phyloP scores from a whole-genome alignment of 2,888 invertebrate genomes.

The Dendrolimus houi region DNA sequence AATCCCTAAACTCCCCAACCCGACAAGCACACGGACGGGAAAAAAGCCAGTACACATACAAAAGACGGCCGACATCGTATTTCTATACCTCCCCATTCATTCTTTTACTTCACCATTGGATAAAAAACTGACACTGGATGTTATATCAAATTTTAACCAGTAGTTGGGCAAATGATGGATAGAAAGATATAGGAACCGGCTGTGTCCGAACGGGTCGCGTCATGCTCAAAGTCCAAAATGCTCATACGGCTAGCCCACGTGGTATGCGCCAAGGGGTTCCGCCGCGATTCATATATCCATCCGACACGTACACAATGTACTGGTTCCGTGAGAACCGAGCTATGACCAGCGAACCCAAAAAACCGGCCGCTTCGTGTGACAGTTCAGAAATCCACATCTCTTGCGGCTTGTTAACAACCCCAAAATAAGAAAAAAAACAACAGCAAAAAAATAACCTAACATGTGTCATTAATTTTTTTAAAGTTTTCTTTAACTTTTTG shows the following conservation, averaged over 20 bases:
- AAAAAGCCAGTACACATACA: slow-evolving; percentile 17
- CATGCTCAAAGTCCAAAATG: slow-evolving; percentile 18
- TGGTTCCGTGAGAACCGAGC: slow-evolving; percentile 15
- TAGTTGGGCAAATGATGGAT: no score
- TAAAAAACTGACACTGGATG: no score
- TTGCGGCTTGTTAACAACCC: not conserved
- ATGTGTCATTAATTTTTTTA: no score
- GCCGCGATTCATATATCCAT: slow-evolving; percentile 19
- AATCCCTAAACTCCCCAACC: slow-evolving; percentile 21
- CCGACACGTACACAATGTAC: slow-evolving; percentile 12
- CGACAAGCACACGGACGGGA: slow-evolving; percentile 14
- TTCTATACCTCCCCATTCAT: no score
- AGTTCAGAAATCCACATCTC: not conserved
- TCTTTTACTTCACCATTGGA: no score
- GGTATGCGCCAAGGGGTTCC: slow-evolving; percentile 38
- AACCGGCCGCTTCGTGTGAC: slow-evolving; percentile 15
- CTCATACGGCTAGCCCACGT: slow-evolving; percentile 45
- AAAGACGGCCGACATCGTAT: slow-evolving; percentile 9
- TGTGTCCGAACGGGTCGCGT: not conserved
- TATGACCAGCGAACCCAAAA: slow-evolving; percentile 13
- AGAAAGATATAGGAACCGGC: no score
- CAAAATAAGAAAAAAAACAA: not conserved
- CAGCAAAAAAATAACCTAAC: not conserved
- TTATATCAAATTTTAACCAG: no score
- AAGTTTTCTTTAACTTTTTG: no score